Evolutionary conservation across 1,140 invertebrate genomes (phyloP), one percentile per base, ranked within the genome.

Genomic region (Aphidius ervi): DNA sequence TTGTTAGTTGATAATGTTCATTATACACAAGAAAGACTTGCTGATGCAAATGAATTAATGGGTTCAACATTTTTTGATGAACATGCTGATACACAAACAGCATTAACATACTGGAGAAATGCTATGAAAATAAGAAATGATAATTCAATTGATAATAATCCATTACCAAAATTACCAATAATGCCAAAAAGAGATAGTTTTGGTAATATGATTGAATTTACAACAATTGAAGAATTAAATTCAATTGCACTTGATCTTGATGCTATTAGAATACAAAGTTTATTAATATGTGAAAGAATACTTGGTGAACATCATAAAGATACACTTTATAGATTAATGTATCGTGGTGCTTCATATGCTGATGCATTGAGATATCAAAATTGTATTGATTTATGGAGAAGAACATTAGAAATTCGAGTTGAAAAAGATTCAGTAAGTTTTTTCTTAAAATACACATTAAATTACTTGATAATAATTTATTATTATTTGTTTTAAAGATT

Each of bases 1-100:
- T 62, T 68, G 66, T 9, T 46, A 76, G 77, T 78, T 55, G 70
- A 76, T 61, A 72, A 71, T 23, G 63, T 77, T 58, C 39, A 66
- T n/a, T 95, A 92, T 74, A 64, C 80, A 8, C 72, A 82, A 1
- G 86, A 88, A 70, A 81, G 88, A 64, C 73, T 92, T 45, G 91
- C 91, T 1, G 90, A 94, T 76, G 90, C 91, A 1, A 85, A 92
- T 69, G 92, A 95, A 73, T 75, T 95, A 58, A 87, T 94, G 70
- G 91, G 91, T 9, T 84, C 90, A 4, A 94, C 92, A 31, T 92
- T 88, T 77, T 81, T 94, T 10, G 91, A 94, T 74, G 89, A 91
- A 73, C 87, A 91, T 73, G 88, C 89, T 73, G 89, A 92, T 72
- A 84, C 86, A 2, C 80, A 83, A 59, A 80, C 79, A 10, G 84